Conservation (phyloP, 2,888 invertebrate species). For the Hirtodrosophila trivittata region DNA sequence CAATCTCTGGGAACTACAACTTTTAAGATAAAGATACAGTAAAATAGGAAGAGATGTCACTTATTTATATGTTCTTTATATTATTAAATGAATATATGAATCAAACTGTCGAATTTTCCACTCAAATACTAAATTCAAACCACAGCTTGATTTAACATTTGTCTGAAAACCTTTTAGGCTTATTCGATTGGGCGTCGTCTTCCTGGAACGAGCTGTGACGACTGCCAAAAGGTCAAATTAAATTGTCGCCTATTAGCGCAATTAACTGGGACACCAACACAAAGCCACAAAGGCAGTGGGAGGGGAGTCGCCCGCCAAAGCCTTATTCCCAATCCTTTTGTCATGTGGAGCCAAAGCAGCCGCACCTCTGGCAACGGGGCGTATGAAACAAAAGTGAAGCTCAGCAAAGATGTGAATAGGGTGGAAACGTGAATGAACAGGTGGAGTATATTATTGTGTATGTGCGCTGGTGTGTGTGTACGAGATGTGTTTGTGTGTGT, state of each 20-base stretch:
- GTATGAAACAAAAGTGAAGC: conserved; percentile 26
- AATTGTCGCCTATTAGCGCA: conserved; percentile 71
- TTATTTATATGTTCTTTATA: no score
- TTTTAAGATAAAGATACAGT: no score
- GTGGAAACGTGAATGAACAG: not conserved
- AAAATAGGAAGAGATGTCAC: no score
- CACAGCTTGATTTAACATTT: not conserved
- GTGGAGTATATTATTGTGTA: not conserved
- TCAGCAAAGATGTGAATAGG: not conserved
- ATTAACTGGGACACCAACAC: conserved; percentile 51
- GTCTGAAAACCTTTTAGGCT: not conserved
- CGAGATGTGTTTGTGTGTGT: conserved; percentile 1
- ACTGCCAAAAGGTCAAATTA: conserved; percentile 41
- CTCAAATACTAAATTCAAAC: not conserved
- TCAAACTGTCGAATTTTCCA: no score
- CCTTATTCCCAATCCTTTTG: not conserved
- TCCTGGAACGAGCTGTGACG: conserved; percentile 1
- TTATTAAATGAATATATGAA: no score
- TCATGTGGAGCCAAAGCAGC: conserved; percentile 15
- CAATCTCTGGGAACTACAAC: no score
- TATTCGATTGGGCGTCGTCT: not conserved
- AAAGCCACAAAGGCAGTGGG: conserved; percentile 25
- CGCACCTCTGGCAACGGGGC: conserved; percentile 35
- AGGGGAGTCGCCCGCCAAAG: conserved; percentile 14
- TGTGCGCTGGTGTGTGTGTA: not conserved